Conservation (phyloP, 2,797 vertebrate genomes). For the Lutjanus argentimaculatus region DNA sequence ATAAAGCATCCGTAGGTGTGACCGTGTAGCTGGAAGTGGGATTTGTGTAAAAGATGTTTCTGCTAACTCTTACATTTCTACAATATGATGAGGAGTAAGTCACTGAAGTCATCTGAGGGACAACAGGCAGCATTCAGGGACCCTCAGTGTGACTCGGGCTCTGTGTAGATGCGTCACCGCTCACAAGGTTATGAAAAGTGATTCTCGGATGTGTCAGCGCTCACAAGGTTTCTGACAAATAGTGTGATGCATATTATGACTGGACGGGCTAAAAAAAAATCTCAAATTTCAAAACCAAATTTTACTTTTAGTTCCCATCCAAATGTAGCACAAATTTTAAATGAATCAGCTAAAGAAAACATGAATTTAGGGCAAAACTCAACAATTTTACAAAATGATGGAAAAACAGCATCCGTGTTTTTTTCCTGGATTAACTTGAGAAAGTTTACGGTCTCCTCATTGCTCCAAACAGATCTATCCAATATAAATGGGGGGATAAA, state of each 20-base stretch:
- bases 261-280: background rate
- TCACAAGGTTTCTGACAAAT: constrained; percentile 1
- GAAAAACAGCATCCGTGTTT: no score
- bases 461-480: no score
- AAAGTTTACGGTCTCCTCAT: no score
- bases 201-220: background rate
- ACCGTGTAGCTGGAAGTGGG: background rate
- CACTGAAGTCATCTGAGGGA: background rate
- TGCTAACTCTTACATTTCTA: background rate
- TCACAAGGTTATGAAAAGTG: background rate
- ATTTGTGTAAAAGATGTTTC: background rate
- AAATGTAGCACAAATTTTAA: no score
- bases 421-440: no score
- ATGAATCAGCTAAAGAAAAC: no score
- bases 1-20: background rate
- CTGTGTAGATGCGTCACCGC: background rate
- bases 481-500: no score
- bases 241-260: background rate
- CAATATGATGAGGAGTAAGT: background rate
- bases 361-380: no score
- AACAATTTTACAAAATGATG: no score
- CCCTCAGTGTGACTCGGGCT: background rate
- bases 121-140: background rate
- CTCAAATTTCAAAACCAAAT: no score
- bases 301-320: no score